Conservation (phyloP, 2,113 vertebrate genomes). For the Labrus mixtus region DNA sequence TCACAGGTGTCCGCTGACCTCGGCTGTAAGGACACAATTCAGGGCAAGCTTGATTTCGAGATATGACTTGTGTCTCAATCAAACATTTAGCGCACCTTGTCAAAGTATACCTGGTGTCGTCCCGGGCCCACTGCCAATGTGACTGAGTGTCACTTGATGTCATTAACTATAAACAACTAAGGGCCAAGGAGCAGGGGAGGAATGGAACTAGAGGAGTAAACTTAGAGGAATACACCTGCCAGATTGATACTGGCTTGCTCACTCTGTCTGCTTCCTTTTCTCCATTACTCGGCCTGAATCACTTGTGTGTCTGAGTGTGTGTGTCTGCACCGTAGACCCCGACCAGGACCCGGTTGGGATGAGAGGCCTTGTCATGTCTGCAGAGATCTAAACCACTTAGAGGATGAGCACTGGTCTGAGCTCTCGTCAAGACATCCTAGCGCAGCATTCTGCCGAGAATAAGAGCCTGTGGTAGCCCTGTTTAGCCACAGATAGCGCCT, state of each 20-base stretch:
- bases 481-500: constrained; percentile 66
- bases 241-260: not conserved
- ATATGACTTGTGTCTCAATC: constrained; percentile 38
- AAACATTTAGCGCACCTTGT: constrained; percentile 47
- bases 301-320: constrained; percentile 11
- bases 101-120: constrained; percentile 22
- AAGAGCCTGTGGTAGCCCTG: constrained; percentile 53
- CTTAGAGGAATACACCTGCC: constrained; percentile 18
- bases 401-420: constrained; percentile 59
- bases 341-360: constrained; percentile 6
- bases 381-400: constrained; percentile 59
- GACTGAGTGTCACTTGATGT: not conserved
- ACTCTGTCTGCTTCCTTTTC: constrained; percentile 23
- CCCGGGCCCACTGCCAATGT: not conserved
- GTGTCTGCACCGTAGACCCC: constrained; percentile 13
- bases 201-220: constrained; percentile 3
- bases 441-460: constrained; percentile 51
- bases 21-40: constrained; percentile 23
- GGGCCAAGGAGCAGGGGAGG: constrained; percentile 20
- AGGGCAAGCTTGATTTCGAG: constrained; percentile 8
- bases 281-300: constrained; percentile 39
- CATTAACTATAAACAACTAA: constrained; percentile 47
- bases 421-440: constrained; percentile 50
- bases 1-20: constrained; percentile 42
- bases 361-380: constrained; percentile 45